These are phyloP conservation scores for Bellardia bayeri DNA, from an alignment of 2,888 invertebrate genomes.

Conservation along the genomic window DNA sequence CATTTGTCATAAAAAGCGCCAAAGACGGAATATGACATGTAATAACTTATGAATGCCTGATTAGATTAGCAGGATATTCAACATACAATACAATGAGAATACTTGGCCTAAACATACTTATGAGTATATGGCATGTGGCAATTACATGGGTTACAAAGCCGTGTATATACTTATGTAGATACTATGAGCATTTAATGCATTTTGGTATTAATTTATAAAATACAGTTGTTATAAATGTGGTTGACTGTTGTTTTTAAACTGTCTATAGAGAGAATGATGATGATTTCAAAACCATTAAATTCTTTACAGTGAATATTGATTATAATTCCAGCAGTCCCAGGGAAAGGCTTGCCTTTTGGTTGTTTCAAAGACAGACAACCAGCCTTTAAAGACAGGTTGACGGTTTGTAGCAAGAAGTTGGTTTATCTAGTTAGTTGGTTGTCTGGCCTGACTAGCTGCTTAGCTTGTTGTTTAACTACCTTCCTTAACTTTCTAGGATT, in stretches of 20 bases:
- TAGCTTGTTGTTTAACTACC: constrained; percentile 20
- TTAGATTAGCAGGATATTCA: constrained; percentile 57
- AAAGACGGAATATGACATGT: constrained; percentile 49
- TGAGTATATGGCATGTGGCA: not conserved
- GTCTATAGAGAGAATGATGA: constrained; percentile 71
- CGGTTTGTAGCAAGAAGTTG: constrained; percentile 7
- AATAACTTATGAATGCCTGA: constrained; percentile 55
- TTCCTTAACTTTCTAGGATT: constrained; percentile 63
- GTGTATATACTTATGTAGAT: no score
- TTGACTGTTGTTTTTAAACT: constrained; percentile 22
- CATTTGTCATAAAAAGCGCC: constrained; percentile 49
- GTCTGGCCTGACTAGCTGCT: constrained; percentile 4
- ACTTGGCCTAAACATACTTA: not conserved
- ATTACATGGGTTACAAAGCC: not conserved
- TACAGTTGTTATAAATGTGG: constrained; percentile 34
- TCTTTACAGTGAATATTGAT: constrained; percentile 58
- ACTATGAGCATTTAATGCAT: constrained; percentile 10
- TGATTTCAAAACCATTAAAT: constrained; percentile 75
- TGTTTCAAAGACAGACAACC: constrained; percentile 31
- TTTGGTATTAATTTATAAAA: constrained; percentile 31
- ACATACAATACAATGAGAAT: not conserved
- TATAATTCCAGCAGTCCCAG: not conserved
- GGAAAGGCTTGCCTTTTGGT: constrained; percentile 13
- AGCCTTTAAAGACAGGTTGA: constrained; percentile 39
- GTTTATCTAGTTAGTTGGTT: constrained; percentile 11